Percentiles rank a stretch among this genome's conserved stretches.
Evolutionary conservation across 2,888 invertebrate genomes (phyloP).

Genomic region (Drosophila merina): DNA sequence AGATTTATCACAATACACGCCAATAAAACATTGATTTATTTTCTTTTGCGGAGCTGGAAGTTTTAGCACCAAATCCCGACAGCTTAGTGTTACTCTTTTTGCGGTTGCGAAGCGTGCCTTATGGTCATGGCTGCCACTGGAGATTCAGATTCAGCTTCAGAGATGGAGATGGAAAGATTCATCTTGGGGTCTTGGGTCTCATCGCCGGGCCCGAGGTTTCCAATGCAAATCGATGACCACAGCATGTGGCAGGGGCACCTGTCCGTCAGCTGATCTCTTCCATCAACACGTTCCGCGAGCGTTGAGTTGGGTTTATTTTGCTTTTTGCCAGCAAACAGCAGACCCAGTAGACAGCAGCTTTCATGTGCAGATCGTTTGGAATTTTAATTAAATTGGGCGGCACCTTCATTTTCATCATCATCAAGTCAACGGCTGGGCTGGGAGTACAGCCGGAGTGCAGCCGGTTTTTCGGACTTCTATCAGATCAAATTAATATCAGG

Average conservation of each 20-base stretch:
- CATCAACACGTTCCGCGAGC: constrained; percentile 67
- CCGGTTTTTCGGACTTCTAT: constrained; percentile 43
- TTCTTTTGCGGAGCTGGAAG: constrained; percentile 5
- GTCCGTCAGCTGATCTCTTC: constrained; percentile 65
- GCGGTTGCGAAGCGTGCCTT: constrained; percentile 68
- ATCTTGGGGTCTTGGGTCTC: constrained; percentile 1
- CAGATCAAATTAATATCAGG: constrained; percentile 68
- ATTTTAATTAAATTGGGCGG: constrained; percentile 82
- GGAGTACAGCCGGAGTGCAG: constrained; percentile 31
- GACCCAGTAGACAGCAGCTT: constrained; percentile 18
- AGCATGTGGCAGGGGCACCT: constrained; percentile 16
- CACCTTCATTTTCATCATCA: constrained; percentile 80
- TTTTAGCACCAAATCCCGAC: constrained; percentile 11
- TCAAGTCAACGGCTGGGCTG: constrained; percentile 44
- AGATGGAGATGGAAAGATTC: not conserved
- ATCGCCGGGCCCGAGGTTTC: constrained; percentile 9
- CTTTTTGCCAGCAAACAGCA: constrained; percentile 4
- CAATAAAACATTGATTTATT: constrained; percentile 17
- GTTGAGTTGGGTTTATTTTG: constrained; percentile 51
- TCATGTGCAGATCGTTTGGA: constrained; percentile 79
- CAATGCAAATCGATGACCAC: constrained; percentile 68
- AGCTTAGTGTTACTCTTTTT: constrained; percentile 26
- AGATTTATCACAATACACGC: constrained; percentile 3
- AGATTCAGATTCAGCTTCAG: not conserved
- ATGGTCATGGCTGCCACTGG: constrained; percentile 48